Percentiles rank a stretch among this genome's conserved stretches.
These are phyloP conservation scores for Ypsolopha sequella DNA, from an alignment of 2,888 invertebrate species.

Conservation along the genomic window DNA sequence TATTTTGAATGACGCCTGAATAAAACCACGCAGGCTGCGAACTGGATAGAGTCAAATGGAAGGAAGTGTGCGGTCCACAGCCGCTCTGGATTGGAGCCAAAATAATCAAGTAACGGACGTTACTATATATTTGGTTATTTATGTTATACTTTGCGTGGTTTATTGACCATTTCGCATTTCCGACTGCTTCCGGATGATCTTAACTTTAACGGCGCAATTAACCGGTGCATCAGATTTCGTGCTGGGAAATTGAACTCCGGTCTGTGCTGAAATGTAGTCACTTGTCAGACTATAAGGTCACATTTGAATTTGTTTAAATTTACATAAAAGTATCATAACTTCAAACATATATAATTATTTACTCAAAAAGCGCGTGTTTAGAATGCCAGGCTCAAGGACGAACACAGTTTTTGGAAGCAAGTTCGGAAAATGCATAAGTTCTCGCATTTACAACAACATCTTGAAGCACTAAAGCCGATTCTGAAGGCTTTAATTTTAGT, in stretches of 20 bases:
- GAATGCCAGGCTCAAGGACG: too few species aligned
- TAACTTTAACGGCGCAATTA: neutral
- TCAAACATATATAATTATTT: too few species aligned
- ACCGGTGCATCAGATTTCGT: neutral
- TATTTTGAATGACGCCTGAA: neutral
- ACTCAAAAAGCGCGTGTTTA: too few species aligned
- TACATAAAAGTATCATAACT: too few species aligned
- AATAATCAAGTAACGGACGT: conserved; percentile 48
- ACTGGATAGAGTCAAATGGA: conserved; percentile 16
- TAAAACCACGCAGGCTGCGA: neutral
- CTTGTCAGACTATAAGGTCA: too few species aligned
- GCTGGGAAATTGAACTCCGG: neutral
- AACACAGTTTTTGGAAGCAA: too few species aligned
- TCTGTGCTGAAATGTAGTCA: neutral
- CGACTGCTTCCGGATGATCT: neutral
- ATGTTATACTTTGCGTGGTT: conserved; percentile 22
- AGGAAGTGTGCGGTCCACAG: conserved; percentile 21
- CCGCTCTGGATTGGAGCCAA: conserved; percentile 45
- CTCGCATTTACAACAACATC: too few species aligned
- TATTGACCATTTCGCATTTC: neutral
- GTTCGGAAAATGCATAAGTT: too few species aligned
- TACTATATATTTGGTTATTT: conserved; percentile 35
- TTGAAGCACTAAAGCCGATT: too few species aligned
- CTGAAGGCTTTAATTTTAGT: too few species aligned
- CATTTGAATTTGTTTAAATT: too few species aligned